Evolutionary conservation across 2,797 vertebrate species (phyloP), one percentile per base, ranked within the genome.

Genomic region (Chelmon rostratus): DNA sequence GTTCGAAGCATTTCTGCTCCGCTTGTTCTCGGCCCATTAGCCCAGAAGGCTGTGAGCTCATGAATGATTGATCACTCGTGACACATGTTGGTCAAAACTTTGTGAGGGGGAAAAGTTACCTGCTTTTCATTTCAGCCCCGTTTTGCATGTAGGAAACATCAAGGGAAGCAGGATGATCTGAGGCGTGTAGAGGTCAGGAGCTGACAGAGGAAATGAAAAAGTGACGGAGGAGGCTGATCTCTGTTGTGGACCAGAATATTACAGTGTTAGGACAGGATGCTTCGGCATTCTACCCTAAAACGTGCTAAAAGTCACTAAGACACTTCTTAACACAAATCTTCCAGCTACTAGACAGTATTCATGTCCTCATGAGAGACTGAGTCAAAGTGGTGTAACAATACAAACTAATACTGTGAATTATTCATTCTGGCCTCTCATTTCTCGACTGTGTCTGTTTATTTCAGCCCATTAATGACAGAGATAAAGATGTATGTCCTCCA

Each of bases 31-130:
- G 56, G 64, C 65, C 49, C 61, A 65, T 65, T 37, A 67, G 33
- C 49, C 47, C 72, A 54, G 61, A 31, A n/a, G 56, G 42, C 50
- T 53, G 37, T 5, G 31, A 62, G 72, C 37, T 68, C 23, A 15
- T 15, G 13, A 68, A 31, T 38, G 65, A 78, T 47, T 54, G 78
- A 84, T 79, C 25, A 13, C 33, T 71, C 6, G 15, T 58, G 79
- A 76, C 74, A 77, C 38, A 47, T 53, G 83, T 63, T 76, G 38
- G 8, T 89, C 75, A 83, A 37, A 79, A 50, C 25, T 52, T 35
- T 42, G 57, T 38, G 21, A 4, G 8, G 13, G 15, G 5, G 12
- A n/a, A 35, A 9, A 59, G 33, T 21, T 6, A 63, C 8, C 46
- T 66, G 53, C 61, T 75, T 76, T 53, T 52, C 8, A 66, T 75